phyloP scores from a whole-genome alignment of 2,888 invertebrate genomes.

The Ochropacha duplaris region DNA sequence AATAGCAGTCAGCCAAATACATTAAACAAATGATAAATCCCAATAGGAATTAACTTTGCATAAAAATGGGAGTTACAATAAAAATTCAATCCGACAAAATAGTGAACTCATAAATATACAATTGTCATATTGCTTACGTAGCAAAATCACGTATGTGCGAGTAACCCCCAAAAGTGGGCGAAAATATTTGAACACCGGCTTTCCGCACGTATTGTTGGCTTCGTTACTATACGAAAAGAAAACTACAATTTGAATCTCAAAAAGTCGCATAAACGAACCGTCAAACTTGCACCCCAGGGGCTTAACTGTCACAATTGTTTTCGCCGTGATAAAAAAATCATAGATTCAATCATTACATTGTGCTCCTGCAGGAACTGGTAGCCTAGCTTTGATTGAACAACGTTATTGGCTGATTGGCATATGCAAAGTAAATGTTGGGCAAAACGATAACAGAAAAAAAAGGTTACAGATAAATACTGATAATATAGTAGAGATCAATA shows the following conservation, averaged over 20 bases:
- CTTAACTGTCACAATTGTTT: conserved; percentile 58
- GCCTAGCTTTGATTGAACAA: conserved; percentile 16
- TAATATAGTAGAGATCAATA: too few relatives aligned
- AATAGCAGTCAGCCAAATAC: too few relatives aligned
- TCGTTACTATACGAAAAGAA: conserved; percentile 71
- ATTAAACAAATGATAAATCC: too few relatives aligned
- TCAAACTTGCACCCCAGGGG: conserved; percentile 64
- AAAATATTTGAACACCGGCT: conserved; percentile 58
- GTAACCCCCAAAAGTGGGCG: conserved; percentile 58
- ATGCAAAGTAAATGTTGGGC: conserved; percentile 8
- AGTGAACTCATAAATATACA: conserved; percentile 81
- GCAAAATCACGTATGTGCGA: conserved; percentile 69
- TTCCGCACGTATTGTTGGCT: conserved; percentile 78
- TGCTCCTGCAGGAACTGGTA: conserved; percentile 24
- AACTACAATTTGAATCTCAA: conserved; percentile 75
- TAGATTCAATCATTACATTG: conserved; percentile 43
- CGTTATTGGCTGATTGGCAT: conserved; percentile 6
- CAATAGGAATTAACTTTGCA: conserved; percentile 18
- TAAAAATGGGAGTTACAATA: conserved; percentile 24
- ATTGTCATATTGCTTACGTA: conserved; percentile 71
- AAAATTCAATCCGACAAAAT: conserved; percentile 57
- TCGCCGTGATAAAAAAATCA: conserved; percentile 43
- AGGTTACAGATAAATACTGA: not conserved
- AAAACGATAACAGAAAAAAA: not conserved
- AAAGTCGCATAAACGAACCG: conserved; percentile 76